A percentile compares a stretch with the other conserved stretches of the same genome.
Conservation (phyloP, 2,797 vertebrate species). For the Sphenodon punctatus region DNA sequence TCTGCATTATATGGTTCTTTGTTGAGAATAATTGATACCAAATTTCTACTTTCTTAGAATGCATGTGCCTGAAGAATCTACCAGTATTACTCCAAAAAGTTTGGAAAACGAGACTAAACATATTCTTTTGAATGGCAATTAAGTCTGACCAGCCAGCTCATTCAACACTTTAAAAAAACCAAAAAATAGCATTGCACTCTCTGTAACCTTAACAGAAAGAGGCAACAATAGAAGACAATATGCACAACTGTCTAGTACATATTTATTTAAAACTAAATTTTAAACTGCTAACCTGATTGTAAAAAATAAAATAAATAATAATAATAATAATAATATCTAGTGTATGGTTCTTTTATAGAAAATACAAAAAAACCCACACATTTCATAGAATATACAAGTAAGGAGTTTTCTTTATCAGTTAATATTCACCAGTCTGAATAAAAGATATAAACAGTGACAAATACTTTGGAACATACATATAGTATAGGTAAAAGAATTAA, state of each 20-base stretch:
- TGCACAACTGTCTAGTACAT: not conserved
- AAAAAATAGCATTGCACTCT: not conserved
- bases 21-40: not conserved
- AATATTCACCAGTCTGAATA: not conserved
- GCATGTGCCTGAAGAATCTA: not conserved
- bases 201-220: not conserved
- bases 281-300: not conserved
- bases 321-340: not conserved
- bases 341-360: not conserved
- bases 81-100: not conserved
- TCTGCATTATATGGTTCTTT: not conserved
- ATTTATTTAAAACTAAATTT: not conserved
- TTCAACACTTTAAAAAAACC: not conserved
- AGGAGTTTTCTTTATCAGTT: not conserved
- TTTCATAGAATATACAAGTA: too few species aligned
- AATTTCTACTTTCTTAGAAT: not conserved
- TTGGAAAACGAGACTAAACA: not conserved
- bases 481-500: too few species aligned
- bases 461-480: not conserved
- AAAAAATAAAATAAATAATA: not conserved
- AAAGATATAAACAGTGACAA: not conserved
- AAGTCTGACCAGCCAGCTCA: not conserved
- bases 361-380: not conserved
- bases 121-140: not conserved
- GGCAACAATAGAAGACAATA: not conserved